phyloP scores from a whole-genome alignment of 2,888 invertebrate species.

The Cheilosia grossa region DNA sequence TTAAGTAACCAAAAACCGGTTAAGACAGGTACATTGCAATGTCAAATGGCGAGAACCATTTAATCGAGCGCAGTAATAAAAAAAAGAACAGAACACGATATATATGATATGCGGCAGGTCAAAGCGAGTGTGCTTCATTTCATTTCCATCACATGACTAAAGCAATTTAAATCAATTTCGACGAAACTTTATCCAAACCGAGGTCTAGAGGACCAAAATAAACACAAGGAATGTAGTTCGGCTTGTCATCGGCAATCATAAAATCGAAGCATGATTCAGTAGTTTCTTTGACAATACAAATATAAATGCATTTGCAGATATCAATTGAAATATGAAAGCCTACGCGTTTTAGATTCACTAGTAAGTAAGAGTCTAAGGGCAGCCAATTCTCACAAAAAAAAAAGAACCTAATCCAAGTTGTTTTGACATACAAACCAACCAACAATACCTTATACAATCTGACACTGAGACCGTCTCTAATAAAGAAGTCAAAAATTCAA shows the following conservation, averaged over 20 bases:
- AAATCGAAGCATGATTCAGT: not conserved
- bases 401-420: not conserved
- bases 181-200: constrained; percentile 2
- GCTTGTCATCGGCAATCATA: not conserved
- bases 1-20: not conserved
- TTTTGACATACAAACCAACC: not conserved
- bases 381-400: not conserved
- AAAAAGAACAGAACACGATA: not conserved
- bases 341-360: not conserved
- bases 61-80: not conserved
- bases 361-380: not conserved
- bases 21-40: not conserved
- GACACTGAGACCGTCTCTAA: not conserved
- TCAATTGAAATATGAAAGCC: not conserved
- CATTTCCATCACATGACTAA: not conserved
- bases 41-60: not conserved
- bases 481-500: not conserved
- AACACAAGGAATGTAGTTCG: not conserved
- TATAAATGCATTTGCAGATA: not conserved
- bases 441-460: not conserved
- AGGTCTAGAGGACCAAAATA: not conserved
- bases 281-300: not conserved
- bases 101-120: not conserved
- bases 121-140: not conserved
- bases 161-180: constrained; percentile 1